Evolutionary conservation across 1,140 invertebrate species (phyloP), one percentile per base, ranked within the genome.

Genomic region (Venturia canescens): DNA sequence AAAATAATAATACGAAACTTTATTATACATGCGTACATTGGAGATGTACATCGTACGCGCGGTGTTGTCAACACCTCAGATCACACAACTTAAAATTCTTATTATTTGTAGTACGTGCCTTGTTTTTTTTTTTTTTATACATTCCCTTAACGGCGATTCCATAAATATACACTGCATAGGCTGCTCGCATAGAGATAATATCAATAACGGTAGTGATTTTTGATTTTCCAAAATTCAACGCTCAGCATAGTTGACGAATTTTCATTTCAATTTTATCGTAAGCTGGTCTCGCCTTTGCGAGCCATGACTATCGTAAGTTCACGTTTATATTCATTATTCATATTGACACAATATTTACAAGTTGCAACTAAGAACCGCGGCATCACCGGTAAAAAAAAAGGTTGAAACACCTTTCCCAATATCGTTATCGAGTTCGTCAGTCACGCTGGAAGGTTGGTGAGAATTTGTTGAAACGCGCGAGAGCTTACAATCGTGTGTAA

Each of bases 1-100:
- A 76, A 76, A 60, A 85, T 81, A 85, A 83, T 84, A 78, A 81
- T 83, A 87, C 85, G 84, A 84, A 88, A 84, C 87, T 88, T 89
- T 91, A 91, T 89, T 90, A 90, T 90, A 90, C 87, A 91, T 44
- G 84, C n/a, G 85, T 89, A 86, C 83, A 86, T 31, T 69, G 18
- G 69, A 70, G 67, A 50, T n/a, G n/a, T n/a, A n/a, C n/a, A n/a
- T 66, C 15, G 60, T 66, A 57, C 53, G 53, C 13, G 4, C 53
- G 60, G 60, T 66, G 21, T 57, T 23, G 21, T 57, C 53, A 57
- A 66, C 21, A 66, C 60, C 60, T 15, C 60, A 66, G 23, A 66
- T 66, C 60, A 66, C 60, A 66, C 60, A 66, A 66, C 60, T 66
- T 66, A 66, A 66, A n/a, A 29, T 66, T 66, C 27, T 3, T 27